Conservation (phyloP, 2,888 invertebrate species). For the Platycnemis pennipes region DNA sequence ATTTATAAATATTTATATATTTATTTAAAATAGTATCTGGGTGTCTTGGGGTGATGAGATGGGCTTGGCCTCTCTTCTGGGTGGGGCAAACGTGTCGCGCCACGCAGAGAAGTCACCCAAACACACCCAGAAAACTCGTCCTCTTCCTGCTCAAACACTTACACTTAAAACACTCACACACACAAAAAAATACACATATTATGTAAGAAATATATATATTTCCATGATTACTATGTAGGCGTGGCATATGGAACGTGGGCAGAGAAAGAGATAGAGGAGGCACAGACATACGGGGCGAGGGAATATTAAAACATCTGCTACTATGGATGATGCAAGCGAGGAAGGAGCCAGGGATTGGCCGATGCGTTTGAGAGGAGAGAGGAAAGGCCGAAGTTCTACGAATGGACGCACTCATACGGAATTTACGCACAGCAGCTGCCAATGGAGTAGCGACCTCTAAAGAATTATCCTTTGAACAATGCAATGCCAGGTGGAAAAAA, state of each 20-base stretch:
- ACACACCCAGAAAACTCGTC: conserved; percentile 34
- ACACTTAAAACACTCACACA: conserved; percentile 63
- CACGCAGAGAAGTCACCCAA: conserved; percentile 25
- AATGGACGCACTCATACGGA: neutral
- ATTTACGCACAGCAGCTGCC: neutral
- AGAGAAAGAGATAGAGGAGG: conserved; percentile 72
- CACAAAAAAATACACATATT: conserved; percentile 47
- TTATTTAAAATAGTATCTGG: neutral
- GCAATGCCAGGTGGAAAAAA: too few relatives aligned
- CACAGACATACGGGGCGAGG: conserved; percentile 62
- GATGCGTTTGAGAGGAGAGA: neutral
- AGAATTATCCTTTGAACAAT: too few relatives aligned
- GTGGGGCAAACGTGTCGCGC: neutral
- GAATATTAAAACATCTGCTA: conserved; percentile 69
- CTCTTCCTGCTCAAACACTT: conserved; percentile 44
- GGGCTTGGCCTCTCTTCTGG: neutral
- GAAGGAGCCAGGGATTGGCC: neutral
- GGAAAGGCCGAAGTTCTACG: neutral
- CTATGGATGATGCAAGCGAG: conserved; percentile 51
- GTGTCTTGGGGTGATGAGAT: neutral
- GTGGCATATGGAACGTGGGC: conserved; percentile 70
- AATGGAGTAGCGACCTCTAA: too few relatives aligned
- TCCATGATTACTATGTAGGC: conserved; percentile 67
- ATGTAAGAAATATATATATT: conserved; percentile 58
- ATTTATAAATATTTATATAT: conserved; percentile 30